Evolutionary conservation across 37 sponge, comb jelly and placozoan genomes (phyloP).

Genomic region (Haliclona indistincta): DNA sequence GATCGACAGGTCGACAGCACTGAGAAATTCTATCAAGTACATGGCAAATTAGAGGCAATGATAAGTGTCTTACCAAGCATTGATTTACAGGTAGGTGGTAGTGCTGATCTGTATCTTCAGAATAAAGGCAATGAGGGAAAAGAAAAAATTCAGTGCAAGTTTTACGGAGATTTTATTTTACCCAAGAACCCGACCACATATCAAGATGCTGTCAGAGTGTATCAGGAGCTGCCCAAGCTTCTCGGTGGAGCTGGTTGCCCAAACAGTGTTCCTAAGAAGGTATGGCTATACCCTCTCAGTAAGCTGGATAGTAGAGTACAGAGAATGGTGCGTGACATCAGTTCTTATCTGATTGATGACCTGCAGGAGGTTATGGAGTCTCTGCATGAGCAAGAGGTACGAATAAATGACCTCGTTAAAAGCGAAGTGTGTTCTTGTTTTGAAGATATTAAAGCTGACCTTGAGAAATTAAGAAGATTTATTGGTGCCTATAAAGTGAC

Average conservation of each 20-base stretch:
- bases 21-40: conserved; percentile 6
- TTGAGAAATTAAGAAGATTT: neutral
- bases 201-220: conserved; percentile 27
- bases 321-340: conserved; percentile 13
- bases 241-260: neutral
- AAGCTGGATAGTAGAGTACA: conserved; percentile 19
- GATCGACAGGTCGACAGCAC: conserved; percentile 12
- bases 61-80: conserved; percentile 10
- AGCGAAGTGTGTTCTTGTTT: neutral
- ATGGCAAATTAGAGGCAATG: conserved; percentile 14
- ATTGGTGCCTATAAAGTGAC: neutral
- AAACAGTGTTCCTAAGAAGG: conserved; percentile 43
- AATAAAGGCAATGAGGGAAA: neutral
- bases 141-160: conserved; percentile 29
- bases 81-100: neutral
- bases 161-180: conserved; percentile 32
- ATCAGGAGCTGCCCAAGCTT: conserved; percentile 12
- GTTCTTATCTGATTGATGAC: conserved; percentile 8
- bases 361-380: conserved; percentile 15
- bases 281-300: conserved; percentile 25
- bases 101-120: neutral
- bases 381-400: conserved; percentile 3
- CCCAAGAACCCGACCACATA: conserved; percentile 20
- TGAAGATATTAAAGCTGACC: conserved; percentile 1
- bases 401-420: conserved; percentile 22